Percentiles rank a stretch among this genome's conserved stretches.
Evolutionary conservation across 2,797 vertebrate genomes (phyloP).

Genomic region (Anas bernieri): DNA sequence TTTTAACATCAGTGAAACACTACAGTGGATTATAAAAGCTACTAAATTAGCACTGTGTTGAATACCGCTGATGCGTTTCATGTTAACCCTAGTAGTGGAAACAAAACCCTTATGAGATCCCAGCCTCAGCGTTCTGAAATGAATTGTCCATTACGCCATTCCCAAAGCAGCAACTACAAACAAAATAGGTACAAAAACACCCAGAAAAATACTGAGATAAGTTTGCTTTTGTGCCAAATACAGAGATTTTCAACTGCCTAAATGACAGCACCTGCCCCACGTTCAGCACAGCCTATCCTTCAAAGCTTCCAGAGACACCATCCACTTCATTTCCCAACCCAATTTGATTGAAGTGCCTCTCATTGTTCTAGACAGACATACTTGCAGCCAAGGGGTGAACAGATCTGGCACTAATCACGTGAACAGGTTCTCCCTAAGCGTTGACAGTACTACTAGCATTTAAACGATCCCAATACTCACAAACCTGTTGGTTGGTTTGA

Average conservation of each 20-base stretch:
- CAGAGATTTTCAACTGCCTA: rapidly evolving
- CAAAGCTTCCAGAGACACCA: neutral
- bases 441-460: neutral
- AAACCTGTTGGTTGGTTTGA: neutral
- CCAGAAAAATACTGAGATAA: neutral
- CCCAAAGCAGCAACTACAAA: neutral
- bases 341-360: neutral
- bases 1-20: neutral
- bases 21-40: neutral
- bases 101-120: neutral
- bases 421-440: neutral
- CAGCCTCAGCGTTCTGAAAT: neutral
- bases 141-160: neutral
- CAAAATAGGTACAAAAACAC: neutral
- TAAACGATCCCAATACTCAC: neutral
- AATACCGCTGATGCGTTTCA: neutral
- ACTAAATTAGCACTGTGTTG: neutral
- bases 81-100: neutral
- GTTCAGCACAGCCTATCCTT: no score
- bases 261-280: rapidly evolving
- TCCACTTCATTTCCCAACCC: neutral
- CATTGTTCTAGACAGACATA: neutral
- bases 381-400: neutral
- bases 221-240: neutral
- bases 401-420: neutral